phyloP scores from a whole-genome alignment of 2,113 vertebrate genomes.

The Spheniscus mendiculus region DNA sequence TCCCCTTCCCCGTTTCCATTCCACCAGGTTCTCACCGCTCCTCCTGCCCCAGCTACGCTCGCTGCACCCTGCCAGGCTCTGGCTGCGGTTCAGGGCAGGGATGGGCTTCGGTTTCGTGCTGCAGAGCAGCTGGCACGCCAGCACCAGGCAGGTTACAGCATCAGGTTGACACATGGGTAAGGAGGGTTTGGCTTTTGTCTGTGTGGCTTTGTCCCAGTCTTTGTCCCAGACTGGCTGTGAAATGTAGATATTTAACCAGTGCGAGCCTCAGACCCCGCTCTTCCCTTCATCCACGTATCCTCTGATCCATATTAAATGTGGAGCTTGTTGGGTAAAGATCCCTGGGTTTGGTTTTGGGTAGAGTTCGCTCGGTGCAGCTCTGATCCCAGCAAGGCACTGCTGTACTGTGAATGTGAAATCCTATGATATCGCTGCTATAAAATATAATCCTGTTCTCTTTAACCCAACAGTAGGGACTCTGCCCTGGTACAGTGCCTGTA shows the following conservation, averaged over 20 bases:
- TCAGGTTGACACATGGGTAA: not conserved
- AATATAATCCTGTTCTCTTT: not conserved
- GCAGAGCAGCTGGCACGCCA: accelerated
- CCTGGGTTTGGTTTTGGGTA: not conserved
- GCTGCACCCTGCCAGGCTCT: not conserved
- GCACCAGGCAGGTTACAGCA: accelerated
- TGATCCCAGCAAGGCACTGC: not conserved
- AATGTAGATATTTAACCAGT: not conserved
- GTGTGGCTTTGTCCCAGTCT: too few relatives aligned
- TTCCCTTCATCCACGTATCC: not conserved
- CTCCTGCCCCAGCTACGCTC: not conserved
- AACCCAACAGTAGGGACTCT: not conserved
- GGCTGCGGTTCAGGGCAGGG: not conserved
- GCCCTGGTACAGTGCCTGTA: not conserved
- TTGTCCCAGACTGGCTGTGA: not conserved
- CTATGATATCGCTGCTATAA: not conserved
- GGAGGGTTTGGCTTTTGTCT: not conserved
- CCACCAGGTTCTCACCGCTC: not conserved
- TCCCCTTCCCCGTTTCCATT: not conserved
- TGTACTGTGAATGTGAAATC: not conserved
- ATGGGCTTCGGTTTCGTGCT: not conserved
- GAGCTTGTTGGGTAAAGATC: not conserved
- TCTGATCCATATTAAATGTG: not conserved
- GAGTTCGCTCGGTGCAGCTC: accelerated
- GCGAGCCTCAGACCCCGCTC: not conserved